Conservation (phyloP, 2,797 vertebrate species). For the Lophotriccus pileatus region DNA sequence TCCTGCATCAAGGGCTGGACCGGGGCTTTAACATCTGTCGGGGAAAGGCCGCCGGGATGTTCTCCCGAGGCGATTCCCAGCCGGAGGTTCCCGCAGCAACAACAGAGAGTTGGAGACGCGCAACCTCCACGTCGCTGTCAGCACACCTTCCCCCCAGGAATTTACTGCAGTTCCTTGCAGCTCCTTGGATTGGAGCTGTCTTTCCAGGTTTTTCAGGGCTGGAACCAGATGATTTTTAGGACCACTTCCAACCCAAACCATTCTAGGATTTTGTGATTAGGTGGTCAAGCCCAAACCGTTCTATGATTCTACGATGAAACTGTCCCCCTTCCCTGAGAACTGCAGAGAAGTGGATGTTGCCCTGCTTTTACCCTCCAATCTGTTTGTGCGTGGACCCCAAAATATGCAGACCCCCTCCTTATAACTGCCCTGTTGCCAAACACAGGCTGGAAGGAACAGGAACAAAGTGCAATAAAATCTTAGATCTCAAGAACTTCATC, state of each 20-base stretch:
- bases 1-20: not conserved
- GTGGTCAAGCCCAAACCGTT: not conserved
- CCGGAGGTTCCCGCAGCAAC: not conserved
- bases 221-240: not conserved
- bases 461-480: not conserved
- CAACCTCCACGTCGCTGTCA: not conserved
- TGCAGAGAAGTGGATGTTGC: not conserved
- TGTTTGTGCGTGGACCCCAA: not conserved
- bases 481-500: not conserved
- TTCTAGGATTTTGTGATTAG: too few species aligned
- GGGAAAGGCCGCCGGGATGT: rapidly evolving
- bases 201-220: not conserved
- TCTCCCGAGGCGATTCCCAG: not conserved
- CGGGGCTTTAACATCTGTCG: not conserved
- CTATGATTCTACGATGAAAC: rapidly evolving
- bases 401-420: not conserved
- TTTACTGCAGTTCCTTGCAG: not conserved
- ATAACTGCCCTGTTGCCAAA: rapidly evolving
- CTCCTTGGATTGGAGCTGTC: not conserved
- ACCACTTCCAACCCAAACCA: not conserved
- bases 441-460: not conserved
- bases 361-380: not conserved
- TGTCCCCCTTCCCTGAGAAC: not conserved
- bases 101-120: not conserved
- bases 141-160: rapidly evolving